phyloP scores from a whole-genome alignment of 2,888 invertebrate genomes.

The Andricus curvator region DNA sequence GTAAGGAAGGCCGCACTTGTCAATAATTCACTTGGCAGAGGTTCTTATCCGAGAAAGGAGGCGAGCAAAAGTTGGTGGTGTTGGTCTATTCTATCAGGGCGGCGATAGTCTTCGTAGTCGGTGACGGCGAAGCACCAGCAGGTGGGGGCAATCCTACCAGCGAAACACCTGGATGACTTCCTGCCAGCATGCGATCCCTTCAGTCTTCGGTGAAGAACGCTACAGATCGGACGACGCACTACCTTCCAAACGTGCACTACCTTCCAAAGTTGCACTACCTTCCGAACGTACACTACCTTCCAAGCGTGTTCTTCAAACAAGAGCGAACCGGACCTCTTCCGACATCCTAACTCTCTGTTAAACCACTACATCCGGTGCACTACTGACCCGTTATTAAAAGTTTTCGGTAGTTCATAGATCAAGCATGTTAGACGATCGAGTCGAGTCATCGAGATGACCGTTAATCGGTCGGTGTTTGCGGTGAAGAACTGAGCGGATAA shows the following conservation, averaged over 20 bases:
- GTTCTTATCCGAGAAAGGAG: slow-evolving; percentile 23
- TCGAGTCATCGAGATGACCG: slow-evolving; percentile 22
- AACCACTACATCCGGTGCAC: not conserved
- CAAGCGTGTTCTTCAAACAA: slow-evolving; percentile 8
- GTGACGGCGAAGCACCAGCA: slow-evolving; percentile 38
- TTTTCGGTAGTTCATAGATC: not conserved
- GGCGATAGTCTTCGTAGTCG: slow-evolving; percentile 42
- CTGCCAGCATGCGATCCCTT: slow-evolving; percentile 67
- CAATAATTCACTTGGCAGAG: slow-evolving; percentile 37
- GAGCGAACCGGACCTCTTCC: not conserved
- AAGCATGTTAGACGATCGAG: slow-evolving; percentile 27
- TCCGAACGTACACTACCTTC: slow-evolving; percentile 35
- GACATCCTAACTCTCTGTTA: not conserved
- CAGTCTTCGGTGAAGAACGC: slow-evolving; percentile 66
- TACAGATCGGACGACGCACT: slow-evolving; percentile 53
- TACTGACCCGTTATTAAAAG: not conserved
- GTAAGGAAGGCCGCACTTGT: slow-evolving; percentile 37
- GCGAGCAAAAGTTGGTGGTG: slow-evolving; percentile 24
- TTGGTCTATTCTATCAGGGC: slow-evolving; percentile 10
- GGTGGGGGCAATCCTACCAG: slow-evolving; percentile 53
- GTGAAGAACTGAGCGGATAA: not conserved
- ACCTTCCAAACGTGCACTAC: too few species aligned
- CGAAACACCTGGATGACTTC: slow-evolving; percentile 72
- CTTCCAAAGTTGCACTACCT: too few species aligned
- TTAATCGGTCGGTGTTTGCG: slow-evolving; percentile 29